A percentile compares a stretch with the other conserved stretches of the same genome.
Evolutionary conservation across 2,113 vertebrate species (phyloP).

Genomic region (Athene cunicularia): DNA sequence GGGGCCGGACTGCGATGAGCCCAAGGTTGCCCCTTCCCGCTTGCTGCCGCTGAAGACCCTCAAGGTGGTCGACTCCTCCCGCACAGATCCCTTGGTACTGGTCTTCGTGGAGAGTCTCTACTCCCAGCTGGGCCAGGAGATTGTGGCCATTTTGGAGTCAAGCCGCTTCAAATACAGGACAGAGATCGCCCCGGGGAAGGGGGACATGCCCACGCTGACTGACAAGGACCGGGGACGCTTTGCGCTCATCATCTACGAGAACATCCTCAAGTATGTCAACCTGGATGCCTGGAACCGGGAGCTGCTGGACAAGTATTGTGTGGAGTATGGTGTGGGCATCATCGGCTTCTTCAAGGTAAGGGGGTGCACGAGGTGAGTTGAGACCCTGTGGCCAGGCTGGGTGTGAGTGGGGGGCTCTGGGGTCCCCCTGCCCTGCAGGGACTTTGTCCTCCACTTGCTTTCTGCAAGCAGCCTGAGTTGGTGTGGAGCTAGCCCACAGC

Average conservation of each 20-base stretch:
- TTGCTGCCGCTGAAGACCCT: conserved; percentile 84
- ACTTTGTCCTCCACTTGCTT: neutral
- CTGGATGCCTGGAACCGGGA: conserved; percentile 98
- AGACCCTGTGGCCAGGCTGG: accelerated
- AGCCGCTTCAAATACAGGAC: conserved; percentile 94
- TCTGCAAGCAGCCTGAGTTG: neutral
- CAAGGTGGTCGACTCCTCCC: conserved; percentile 79
- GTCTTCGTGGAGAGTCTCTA: conserved; percentile 98
- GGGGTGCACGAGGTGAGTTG: accelerated
- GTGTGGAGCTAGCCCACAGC: neutral
- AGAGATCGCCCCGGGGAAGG: conserved; percentile 95
- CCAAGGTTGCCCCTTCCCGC: conserved; percentile 85
- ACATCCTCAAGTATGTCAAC: conserved; percentile 97
- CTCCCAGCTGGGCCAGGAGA: conserved; percentile 96
- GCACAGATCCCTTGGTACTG: conserved; percentile 92
- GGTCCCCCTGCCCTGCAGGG: neutral
- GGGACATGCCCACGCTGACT: conserved; percentile 95
- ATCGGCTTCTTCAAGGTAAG: conserved; percentile 97
- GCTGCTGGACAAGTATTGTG: conserved; percentile 97
- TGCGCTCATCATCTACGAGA: conserved; percentile 94
- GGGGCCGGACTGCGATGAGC: conserved; percentile 83
- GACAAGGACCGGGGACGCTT: conserved; percentile 94
- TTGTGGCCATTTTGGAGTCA: conserved; percentile 96
- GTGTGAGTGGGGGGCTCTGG: neutral
- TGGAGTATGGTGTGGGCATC: conserved; percentile 96